phyloP scores from a whole-genome alignment of 2,797 vertebrate genomes.

The Ficedula albicollis region DNA sequence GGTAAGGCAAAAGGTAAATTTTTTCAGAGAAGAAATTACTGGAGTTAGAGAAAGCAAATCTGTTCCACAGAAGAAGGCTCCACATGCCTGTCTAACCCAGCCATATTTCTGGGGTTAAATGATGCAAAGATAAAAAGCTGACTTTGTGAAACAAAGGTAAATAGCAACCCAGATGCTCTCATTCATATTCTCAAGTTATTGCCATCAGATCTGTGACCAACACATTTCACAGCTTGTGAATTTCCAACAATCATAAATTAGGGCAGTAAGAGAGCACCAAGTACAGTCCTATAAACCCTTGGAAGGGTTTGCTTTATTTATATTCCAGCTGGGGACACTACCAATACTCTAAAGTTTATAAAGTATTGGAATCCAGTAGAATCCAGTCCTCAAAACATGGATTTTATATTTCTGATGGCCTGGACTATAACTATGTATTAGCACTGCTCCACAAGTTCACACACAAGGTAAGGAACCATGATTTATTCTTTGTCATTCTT shows the following conservation, averaged over 20 bases:
- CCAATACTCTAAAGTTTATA: not conserved
- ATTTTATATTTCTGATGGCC: not conserved
- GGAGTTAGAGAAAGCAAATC: not conserved
- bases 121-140: constrained; percentile 56
- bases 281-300: constrained; percentile 25
- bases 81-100: not conserved
- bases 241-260: constrained; percentile 61
- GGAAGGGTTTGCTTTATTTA: constrained; percentile 43
- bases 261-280: constrained; percentile 9
- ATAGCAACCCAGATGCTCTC: constrained; percentile 47
- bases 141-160: constrained; percentile 56
- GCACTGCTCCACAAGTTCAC: not conserved
- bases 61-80: not conserved
- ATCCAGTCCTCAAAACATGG: not conserved
- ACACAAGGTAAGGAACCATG: not conserved
- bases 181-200: constrained; percentile 58
- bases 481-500: not conserved
- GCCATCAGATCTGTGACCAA: constrained; percentile 45
- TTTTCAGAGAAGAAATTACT: not conserved
- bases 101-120: constrained; percentile 60
- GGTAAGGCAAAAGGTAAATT: not conserved
- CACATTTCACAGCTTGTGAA: constrained; percentile 64
- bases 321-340: not conserved
- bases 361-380: not conserved
- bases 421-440: not conserved